Evolutionary conservation across 2,797 vertebrate species (phyloP).

Genomic region (Pseudochaenichthys georgianus): DNA sequence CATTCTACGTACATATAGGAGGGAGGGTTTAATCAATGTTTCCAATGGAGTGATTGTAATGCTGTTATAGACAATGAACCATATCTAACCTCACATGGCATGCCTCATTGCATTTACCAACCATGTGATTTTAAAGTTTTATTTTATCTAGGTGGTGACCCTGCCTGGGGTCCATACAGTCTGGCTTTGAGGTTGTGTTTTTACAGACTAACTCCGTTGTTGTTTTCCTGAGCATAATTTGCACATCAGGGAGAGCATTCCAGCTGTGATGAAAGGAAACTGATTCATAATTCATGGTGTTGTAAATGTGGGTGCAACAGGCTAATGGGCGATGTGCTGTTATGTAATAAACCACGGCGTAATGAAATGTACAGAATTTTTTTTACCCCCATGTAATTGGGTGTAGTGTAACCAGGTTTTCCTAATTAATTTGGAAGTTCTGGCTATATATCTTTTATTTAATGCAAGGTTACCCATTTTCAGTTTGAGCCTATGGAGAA

Average conservation of each 20-base stretch:
- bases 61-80: background rate
- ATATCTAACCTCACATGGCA: too few species aligned
- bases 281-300: constrained; percentile 81
- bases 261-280: constrained; percentile 80
- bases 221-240: constrained; percentile 74
- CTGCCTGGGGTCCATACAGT: background rate
- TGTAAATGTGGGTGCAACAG: constrained; percentile 76
- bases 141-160: background rate
- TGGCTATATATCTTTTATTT: constrained; percentile 39
- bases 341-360: constrained; percentile 75
- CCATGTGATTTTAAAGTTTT: background rate
- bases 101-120: too few species aligned
- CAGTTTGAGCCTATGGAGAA: constrained; percentile 30
- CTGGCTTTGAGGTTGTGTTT: constrained; percentile 6
- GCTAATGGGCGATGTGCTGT: constrained; percentile 72
- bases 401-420: constrained; percentile 16
- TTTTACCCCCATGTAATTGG: constrained; percentile 52
- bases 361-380: constrained; percentile 72
- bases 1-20: background rate
- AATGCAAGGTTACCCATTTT: constrained; percentile 16
- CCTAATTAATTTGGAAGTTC: constrained; percentile 54
- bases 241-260: constrained; percentile 72
- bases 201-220: constrained; percentile 43
- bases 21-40: background rate
- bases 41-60: background rate